Evolutionary conservation across 2,113 vertebrate species (phyloP).

Genomic region (Lichenostomus cassidix): DNA sequence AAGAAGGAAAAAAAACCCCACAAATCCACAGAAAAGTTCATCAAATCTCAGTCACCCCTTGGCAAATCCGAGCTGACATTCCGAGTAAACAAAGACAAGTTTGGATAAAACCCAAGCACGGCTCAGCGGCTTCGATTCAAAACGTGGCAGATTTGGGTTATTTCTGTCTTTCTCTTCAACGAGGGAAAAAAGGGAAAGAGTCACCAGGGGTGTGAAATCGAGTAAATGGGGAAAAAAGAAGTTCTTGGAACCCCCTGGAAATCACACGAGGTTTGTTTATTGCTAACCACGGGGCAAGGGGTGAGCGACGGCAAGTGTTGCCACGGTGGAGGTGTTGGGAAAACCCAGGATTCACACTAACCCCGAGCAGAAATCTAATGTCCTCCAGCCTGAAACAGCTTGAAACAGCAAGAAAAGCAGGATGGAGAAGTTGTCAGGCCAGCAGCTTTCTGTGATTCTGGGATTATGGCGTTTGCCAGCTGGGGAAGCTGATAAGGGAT

Average conservation of each 20-base stretch:
- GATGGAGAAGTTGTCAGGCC: not conserved
- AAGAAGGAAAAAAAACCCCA: not conserved
- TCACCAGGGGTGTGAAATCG: not conserved
- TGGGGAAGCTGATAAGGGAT: not conserved
- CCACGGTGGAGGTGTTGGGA: rapidly evolving
- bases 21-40: not conserved
- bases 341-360: not conserved
- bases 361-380: rapidly evolving
- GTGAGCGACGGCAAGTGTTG: not conserved
- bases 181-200: not conserved
- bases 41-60: not conserved
- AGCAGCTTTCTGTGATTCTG: not conserved
- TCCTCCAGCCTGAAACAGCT: rapidly evolving
- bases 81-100: not conserved
- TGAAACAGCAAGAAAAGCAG: not conserved
- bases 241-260: not conserved
- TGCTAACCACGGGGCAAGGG: not conserved
- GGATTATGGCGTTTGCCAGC: not conserved
- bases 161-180: not conserved
- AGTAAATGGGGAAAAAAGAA: not conserved
- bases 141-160: not conserved
- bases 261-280: not conserved
- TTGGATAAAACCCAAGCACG: not conserved
- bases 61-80: not conserved
- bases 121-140: not conserved